A percentile compares a stretch with the other conserved stretches of the same genome.
Evolutionary conservation across 2,113 vertebrate species (phyloP).

Genomic region (Rhabdornis inornatus): DNA sequence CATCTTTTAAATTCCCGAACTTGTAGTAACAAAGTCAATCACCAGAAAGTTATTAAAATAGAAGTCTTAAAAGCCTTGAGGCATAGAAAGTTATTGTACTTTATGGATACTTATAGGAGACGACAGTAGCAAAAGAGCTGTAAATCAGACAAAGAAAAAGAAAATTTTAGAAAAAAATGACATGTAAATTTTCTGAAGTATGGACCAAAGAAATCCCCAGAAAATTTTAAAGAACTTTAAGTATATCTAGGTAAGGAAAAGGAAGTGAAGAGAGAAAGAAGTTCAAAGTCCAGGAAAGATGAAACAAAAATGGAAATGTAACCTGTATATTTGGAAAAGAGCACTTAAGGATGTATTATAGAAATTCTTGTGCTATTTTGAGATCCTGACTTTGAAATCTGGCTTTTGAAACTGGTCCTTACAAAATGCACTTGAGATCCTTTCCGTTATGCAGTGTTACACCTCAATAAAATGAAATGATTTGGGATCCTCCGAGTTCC

Average conservation of each 20-base stretch:
- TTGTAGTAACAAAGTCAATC: neutral
- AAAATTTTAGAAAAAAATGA: neutral
- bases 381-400: neutral
- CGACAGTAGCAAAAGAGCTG: neutral
- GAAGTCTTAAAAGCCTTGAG: neutral
- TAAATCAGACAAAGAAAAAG: neutral
- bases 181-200: neutral
- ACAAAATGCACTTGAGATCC: neutral
- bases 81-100: neutral
- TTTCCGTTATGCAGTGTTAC: neutral
- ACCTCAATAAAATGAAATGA: neutral
- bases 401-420: neutral
- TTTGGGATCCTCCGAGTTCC: neutral
- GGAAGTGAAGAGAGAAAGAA: neutral
- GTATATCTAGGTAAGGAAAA: neutral
- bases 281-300: neutral
- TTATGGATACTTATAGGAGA: neutral
- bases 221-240: neutral
- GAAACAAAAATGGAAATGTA: neutral
- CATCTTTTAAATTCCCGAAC: neutral
- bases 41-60: constrained; percentile 3
- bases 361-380: neutral
- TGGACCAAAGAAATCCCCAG: neutral
- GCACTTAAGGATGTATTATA: neutral
- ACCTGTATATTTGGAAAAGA: neutral